Evolutionary conservation across 2,888 invertebrate species (phyloP).

Genomic region (Taphrorychus bicolor): DNA sequence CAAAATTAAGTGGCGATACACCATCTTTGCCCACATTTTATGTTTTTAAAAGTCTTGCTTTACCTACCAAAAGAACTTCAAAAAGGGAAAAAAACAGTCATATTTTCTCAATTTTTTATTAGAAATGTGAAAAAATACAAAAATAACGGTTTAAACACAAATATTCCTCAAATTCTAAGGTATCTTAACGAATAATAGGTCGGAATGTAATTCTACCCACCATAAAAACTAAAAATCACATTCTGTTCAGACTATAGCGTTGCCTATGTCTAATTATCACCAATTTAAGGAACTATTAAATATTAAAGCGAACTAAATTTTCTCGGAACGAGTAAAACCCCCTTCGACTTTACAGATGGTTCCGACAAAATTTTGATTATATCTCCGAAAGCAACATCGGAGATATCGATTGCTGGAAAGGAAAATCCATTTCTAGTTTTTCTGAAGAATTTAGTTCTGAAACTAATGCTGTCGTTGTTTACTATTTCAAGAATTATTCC

Average conservation of each 20-base stretch:
- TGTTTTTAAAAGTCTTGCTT: not conserved
- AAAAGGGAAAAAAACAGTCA: not conserved
- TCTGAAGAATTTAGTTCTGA: not conserved
- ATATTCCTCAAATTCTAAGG: too few relatives aligned
- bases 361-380: slow-evolving; percentile 1
- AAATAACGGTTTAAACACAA: not conserved
- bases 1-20: not conserved
- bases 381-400: not conserved
- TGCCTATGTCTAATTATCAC: not conserved
- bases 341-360: not conserved
- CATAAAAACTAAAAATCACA: too few relatives aligned
- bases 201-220: too few relatives aligned
- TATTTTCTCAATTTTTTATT: not conserved
- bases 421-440: slow-evolving; percentile 1
- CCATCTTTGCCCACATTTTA: not conserved
- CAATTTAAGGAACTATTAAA: not conserved
- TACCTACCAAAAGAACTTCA: not conserved
- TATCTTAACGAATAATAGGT: too few relatives aligned
- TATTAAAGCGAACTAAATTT: not conserved
- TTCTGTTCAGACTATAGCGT: not conserved
- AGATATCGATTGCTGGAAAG: slow-evolving; percentile 1
- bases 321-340: not conserved
- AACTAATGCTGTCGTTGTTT: not conserved
- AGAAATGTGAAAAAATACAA: not conserved
- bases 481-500: slow-evolving; percentile 9